These are phyloP conservation scores for Archilochus colubris DNA, from an alignment of 2,113 vertebrate genomes.

Conservation along the genomic window DNA sequence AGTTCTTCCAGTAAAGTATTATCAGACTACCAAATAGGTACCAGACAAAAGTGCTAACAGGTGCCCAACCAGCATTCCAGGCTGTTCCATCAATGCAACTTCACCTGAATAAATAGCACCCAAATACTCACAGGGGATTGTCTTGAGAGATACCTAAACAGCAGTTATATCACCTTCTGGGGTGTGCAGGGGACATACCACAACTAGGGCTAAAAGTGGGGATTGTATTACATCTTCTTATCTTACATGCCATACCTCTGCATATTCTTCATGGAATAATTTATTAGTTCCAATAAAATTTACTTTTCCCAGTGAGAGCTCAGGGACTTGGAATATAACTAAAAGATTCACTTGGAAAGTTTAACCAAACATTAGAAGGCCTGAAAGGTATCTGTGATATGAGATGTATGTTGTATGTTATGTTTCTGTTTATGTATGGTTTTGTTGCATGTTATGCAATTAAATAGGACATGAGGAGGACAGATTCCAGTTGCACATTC, in stretches of 20 bases:
- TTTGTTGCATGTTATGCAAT: neutral
- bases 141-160: neutral
- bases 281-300: neutral
- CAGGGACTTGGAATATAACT: neutral
- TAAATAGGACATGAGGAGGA: neutral
- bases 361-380: neutral
- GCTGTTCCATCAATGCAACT: neutral
- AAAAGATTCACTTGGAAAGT: neutral
- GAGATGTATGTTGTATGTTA: neutral
- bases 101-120: neutral
- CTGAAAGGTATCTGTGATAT: neutral
- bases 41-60: conserved; percentile 29
- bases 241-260: neutral
- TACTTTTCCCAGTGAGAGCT: neutral
- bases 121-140: neutral
- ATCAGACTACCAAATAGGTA: conserved; percentile 20
- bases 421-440: too few species aligned
- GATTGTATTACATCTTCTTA: neutral
- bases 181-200: neutral
- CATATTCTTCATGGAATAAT: neutral
- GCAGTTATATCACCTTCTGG: neutral
- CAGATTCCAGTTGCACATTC: neutral
- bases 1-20: conserved; percentile 22
- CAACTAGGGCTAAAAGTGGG: neutral
- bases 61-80: neutral